Evolutionary conservation across 2,797 vertebrate genomes (phyloP).

Genomic region (Sebastes reedi): DNA sequence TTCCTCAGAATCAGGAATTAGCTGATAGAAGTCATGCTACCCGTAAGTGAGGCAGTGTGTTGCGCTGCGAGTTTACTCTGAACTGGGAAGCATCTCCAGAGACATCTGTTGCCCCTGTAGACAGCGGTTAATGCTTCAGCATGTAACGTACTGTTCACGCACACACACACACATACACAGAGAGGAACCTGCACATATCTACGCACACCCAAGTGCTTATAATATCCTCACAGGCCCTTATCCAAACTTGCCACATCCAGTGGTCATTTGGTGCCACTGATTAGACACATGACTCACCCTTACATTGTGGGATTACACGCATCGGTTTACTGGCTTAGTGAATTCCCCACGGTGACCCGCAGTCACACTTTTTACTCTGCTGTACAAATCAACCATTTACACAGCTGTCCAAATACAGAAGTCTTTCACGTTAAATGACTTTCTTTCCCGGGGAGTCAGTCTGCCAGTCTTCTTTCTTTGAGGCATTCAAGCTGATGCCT

Average conservation of each 20-base stretch:
- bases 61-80: not conserved
- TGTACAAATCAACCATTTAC: slow-evolving; percentile 50
- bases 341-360: slow-evolving; percentile 50
- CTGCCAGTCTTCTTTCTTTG: slow-evolving; percentile 10
- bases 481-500: slow-evolving; percentile 43
- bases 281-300: slow-evolving; percentile 50
- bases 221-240: slow-evolving; percentile 21
- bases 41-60: slow-evolving; percentile 16
- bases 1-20: slow-evolving; percentile 34
- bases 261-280: slow-evolving; percentile 43
- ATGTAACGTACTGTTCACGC: not conserved
- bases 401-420: slow-evolving; percentile 78
- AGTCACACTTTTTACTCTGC: slow-evolving; percentile 44
- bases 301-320: slow-evolving; percentile 25
- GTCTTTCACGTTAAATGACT: slow-evolving; percentile 54
- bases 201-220: not conserved
- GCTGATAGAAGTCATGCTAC: slow-evolving; percentile 17
- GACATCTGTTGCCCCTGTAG: slow-evolving; percentile 24
- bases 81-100: slow-evolving; percentile 6
- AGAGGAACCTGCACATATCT: not conserved
- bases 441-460: slow-evolving; percentile 46
- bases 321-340: slow-evolving; percentile 50
- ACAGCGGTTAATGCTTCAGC: not conserved
- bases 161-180: not conserved
- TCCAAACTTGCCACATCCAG: slow-evolving; percentile 35